These are phyloP conservation scores for Popillia japonica DNA, from an alignment of 1,140 invertebrate species.

Conservation along the genomic window DNA sequence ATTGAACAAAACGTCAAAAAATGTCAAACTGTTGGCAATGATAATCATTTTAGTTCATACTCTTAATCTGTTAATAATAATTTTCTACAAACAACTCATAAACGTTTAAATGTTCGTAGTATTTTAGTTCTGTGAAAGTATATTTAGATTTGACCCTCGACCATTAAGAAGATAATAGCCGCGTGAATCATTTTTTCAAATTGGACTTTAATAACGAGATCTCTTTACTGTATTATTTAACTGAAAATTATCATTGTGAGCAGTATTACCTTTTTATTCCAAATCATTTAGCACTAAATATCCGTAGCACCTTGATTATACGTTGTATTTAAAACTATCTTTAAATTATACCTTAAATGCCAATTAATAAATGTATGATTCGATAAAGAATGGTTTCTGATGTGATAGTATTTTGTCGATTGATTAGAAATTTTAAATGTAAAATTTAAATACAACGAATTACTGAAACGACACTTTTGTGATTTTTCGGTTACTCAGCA, in stretches of 20 bases:
- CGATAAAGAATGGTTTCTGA: neutral
- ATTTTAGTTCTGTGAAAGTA: neutral
- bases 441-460: constrained; percentile 27
- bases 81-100: neutral
- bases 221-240: neutral
- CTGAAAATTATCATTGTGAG: constrained; percentile 2
- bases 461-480: constrained; percentile 14
- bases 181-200: constrained; percentile 2
- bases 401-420: neutral
- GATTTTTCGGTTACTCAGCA: neutral
- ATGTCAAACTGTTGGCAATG: constrained; percentile 11
- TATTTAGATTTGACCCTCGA: constrained; percentile 7
- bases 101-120: neutral
- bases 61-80: neutral
- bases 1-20: constrained; percentile 5
- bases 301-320: constrained; percentile 20
- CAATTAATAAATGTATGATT: constrained; percentile 11
- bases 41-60: constrained; percentile 11
- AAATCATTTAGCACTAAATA: constrained; percentile 28
- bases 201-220: neutral
- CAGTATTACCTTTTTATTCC: constrained; percentile 16
- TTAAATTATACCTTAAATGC: neutral
- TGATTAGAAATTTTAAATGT: neutral
- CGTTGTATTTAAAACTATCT: neutral
- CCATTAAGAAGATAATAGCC: neutral